These are phyloP conservation scores for Pyrrhosoma nymphula DNA, from an alignment of 2,888 invertebrate species.

Conservation along the genomic window DNA sequence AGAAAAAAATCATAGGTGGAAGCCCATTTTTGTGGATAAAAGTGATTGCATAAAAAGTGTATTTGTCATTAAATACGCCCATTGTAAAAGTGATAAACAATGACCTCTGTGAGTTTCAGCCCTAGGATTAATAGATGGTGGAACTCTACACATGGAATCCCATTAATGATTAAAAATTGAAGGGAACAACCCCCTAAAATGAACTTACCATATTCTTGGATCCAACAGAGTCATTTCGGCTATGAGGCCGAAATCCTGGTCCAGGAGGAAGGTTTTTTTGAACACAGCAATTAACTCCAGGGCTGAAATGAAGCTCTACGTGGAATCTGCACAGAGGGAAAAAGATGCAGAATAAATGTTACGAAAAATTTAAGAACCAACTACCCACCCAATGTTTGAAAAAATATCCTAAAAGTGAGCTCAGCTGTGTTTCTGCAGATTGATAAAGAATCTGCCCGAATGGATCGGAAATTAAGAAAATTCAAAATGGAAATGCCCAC, in stretches of 20 bases:
- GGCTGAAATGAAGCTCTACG: constrained; percentile 99
- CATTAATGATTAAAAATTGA: background rate
- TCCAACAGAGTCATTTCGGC: constrained; percentile 88
- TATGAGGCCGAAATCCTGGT: constrained; percentile 95
- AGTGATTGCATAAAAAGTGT: too few species aligned
- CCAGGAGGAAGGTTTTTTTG: constrained; percentile 96
- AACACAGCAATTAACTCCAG: constrained; percentile 97
- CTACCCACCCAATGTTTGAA: background rate
- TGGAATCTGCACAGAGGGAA: constrained; percentile 86
- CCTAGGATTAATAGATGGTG: background rate
- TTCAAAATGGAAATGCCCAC: too few species aligned
- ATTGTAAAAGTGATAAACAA: too few species aligned
- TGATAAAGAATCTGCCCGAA: too few species aligned
- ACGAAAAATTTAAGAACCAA: background rate
- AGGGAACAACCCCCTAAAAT: background rate
- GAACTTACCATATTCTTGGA: constrained; percentile 79
- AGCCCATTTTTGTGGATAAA: too few species aligned
- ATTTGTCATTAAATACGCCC: too few species aligned
- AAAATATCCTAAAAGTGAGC: too few species aligned
- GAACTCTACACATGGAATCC: background rate
- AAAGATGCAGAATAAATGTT: constrained; percentile 71
- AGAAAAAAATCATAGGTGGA: too few species aligned
- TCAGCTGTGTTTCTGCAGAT: too few species aligned
- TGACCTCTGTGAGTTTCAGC: too few species aligned
- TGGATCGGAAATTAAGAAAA: too few species aligned